phyloP scores from a whole-genome alignment of 2,113 vertebrate genomes.

The Eurystomus gularis region DNA sequence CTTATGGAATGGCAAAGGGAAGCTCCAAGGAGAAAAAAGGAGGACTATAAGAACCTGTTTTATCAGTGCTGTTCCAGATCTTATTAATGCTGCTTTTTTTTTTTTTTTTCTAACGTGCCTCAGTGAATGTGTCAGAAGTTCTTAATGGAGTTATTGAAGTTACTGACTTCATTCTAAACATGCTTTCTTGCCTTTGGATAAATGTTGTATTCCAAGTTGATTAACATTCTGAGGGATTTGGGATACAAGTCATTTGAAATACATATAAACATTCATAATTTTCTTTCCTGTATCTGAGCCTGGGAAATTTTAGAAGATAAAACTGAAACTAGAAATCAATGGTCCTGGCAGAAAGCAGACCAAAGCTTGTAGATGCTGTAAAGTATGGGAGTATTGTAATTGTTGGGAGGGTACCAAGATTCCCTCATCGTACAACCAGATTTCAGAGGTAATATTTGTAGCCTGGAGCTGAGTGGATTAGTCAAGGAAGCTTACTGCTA shows the following conservation, averaged over 20 bases:
- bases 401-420: not conserved
- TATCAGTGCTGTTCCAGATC: not conserved
- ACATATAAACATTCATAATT: fast-evolving
- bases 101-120: not conserved
- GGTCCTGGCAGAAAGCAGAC: not conserved
- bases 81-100: not conserved
- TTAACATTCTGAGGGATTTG: not conserved
- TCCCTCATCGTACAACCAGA: not conserved
- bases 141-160: not conserved
- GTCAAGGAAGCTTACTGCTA: not conserved
- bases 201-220: not conserved
- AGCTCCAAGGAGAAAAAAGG: not conserved
- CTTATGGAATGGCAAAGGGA: not conserved
- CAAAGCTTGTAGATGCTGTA: not conserved
- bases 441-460: not conserved
- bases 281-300: not conserved
- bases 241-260: not conserved
- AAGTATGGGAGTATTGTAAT: not conserved
- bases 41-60: not conserved
- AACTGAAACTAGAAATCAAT: not conserved
- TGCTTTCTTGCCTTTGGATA: not conserved
- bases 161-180: not conserved
- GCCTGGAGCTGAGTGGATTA: not conserved
- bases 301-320: not conserved
- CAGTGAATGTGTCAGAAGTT: not conserved